phyloP scores from a whole-genome alignment of 2,888 invertebrate genomes.

The Amphipyra tragopoginis region DNA sequence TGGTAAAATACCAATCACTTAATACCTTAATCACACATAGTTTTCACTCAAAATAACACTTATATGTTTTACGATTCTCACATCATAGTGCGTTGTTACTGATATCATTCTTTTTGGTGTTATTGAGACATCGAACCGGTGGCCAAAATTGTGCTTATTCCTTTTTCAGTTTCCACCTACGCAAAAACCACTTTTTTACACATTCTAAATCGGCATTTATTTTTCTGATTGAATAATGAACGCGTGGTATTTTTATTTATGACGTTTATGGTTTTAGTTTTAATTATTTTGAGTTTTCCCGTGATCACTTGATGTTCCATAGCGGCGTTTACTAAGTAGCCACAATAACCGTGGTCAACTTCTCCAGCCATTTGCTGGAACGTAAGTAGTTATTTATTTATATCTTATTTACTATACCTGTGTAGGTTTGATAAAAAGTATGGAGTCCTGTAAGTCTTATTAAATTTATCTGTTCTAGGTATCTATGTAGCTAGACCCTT shows the following conservation, averaged over 20 bases:
- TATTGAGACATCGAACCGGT: slow-evolving; percentile 56
- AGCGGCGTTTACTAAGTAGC: slow-evolving; percentile 16
- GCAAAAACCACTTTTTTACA: slow-evolving; percentile 66
- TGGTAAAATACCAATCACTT: slow-evolving; percentile 70
- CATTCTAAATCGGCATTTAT: slow-evolving; percentile 27
- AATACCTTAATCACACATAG: slow-evolving; percentile 43
- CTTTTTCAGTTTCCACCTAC: slow-evolving; percentile 76
- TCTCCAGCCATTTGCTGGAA: slow-evolving; percentile 43
- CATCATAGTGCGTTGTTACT: slow-evolving; percentile 30
- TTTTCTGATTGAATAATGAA: slow-evolving; percentile 31
- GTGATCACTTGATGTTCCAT: slow-evolving; percentile 12
- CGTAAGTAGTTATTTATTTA: slow-evolving; percentile 8
- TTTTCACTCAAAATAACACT: slow-evolving; percentile 41
- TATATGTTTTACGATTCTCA: slow-evolving; percentile 13
- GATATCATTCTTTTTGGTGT: slow-evolving; percentile 35
- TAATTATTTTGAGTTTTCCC: slow-evolving; percentile 14
- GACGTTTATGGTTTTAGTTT: slow-evolving; percentile 16
- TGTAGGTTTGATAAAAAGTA: no score
- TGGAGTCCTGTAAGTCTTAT: no score
- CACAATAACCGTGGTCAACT: slow-evolving; percentile 24
- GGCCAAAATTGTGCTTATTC: slow-evolving; percentile 70
- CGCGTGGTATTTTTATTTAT: slow-evolving; percentile 27
- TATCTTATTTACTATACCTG: no score
- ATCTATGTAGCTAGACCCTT: no score
- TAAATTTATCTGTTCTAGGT: no score